Percentiles rank a stretch among this genome's conserved stretches.
phyloP scores from a whole-genome alignment of 2,797 vertebrate genomes.

The Hafferia zeledoni region DNA sequence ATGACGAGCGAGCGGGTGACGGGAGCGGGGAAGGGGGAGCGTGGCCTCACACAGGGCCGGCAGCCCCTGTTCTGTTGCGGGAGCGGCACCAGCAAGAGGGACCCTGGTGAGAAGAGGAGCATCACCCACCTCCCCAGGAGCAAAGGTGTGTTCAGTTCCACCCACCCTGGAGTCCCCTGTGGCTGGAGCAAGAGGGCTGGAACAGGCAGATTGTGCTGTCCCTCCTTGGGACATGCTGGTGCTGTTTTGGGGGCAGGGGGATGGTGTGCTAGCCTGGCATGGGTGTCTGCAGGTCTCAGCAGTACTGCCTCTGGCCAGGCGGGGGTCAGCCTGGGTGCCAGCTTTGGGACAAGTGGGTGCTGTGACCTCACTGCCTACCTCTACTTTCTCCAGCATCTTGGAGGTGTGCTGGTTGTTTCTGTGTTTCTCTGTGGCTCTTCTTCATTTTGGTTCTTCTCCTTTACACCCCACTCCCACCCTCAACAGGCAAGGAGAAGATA shows the following conservation, averaged over 20 bases:
- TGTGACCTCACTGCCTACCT: fast-evolving
- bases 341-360: background rate
- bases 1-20: conserved; percentile 18
- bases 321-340: background rate
- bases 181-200: background rate
- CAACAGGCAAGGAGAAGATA: conserved; percentile 19
- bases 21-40: background rate
- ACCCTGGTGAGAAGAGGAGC: background rate
- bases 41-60: background rate
- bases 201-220: background rate
- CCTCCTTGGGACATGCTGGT: fast-evolving
- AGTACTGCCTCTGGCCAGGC: fast-evolving
- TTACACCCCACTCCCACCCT: background rate
- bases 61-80: background rate
- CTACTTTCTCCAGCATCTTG: background rate
- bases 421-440: background rate
- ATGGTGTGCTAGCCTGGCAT: fast-evolving
- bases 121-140: background rate
- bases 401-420: background rate
- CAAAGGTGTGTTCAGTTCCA: background rate
- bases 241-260: background rate
- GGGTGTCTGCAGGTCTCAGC: background rate
- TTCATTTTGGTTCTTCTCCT: background rate
- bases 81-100: background rate
- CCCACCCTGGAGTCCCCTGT: fast-evolving